These are phyloP conservation scores for Eulemur mongoz DNA, from an alignment of 2,797 vertebrate genomes.

Conservation along the genomic window DNA sequence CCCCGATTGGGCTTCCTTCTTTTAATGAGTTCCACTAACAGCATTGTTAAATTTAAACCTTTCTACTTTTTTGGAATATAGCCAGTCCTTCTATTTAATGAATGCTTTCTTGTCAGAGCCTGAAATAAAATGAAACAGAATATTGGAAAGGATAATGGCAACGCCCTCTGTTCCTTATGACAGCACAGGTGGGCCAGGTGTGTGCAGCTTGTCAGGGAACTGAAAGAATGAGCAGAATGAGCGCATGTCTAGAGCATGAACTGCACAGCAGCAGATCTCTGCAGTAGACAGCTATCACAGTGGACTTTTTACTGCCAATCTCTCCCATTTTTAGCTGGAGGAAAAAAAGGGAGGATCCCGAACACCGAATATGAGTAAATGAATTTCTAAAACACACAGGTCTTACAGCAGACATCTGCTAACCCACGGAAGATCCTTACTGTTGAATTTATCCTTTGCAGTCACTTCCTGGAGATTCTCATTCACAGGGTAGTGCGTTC, in stretches of 20 bases:
- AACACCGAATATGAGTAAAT: neutral
- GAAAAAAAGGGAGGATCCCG: neutral
- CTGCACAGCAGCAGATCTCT: neutral
- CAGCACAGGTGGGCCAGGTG: neutral
- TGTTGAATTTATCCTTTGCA: neutral
- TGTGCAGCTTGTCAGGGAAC: neutral
- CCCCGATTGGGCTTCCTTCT: neutral
- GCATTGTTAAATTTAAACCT: neutral
- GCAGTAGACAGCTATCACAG: neutral
- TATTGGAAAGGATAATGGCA: neutral
- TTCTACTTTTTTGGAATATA: neutral
- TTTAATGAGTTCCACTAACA: neutral
- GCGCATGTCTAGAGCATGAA: neutral
- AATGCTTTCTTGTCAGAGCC: neutral
- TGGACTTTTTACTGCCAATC: neutral
- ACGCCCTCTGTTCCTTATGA: neutral
- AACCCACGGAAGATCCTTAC: neutral
- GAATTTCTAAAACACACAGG: neutral
- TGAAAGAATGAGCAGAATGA: neutral
- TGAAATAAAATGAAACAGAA: conserved; percentile 20
- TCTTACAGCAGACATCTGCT: neutral
- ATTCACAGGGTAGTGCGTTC: neutral
- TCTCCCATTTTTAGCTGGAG: neutral
- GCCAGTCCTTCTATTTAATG: neutral
- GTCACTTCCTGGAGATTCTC: neutral